Percentiles rank a stretch among this genome's conserved stretches.
These are phyloP conservation scores for Cryptomyrus ogoouensis DNA, from an alignment of 2,113 vertebrate species.

Conservation along the genomic window DNA sequence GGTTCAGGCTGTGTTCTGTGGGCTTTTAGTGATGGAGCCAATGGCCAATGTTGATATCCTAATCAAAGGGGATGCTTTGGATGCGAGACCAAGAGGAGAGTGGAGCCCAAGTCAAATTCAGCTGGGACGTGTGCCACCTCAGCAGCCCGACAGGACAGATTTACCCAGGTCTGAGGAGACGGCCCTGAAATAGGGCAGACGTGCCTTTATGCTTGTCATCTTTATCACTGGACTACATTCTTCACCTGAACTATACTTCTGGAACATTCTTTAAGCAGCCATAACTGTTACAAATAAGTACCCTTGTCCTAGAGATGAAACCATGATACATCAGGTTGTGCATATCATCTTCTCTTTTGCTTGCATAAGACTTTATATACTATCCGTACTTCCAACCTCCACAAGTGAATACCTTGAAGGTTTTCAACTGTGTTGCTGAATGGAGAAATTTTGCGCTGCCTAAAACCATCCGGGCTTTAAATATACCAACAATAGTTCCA, in stretches of 20 bases:
- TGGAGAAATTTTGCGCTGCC: not conserved
- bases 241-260: not conserved
- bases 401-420: not conserved
- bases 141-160: not conserved
- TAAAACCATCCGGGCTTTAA: not conserved
- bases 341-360: not conserved
- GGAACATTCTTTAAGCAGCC: not conserved
- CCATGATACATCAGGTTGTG: not conserved
- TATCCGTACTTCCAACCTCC: not conserved
- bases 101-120: constrained; percentile 33
- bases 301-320: not conserved
- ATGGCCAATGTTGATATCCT: constrained; percentile 32
- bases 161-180: not conserved
- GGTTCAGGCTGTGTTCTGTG: constrained; percentile 26
- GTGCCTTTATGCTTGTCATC: not conserved
- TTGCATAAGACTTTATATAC: not conserved
- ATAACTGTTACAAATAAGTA: not conserved
- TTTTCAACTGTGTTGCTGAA: not conserved
- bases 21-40: constrained; percentile 25
- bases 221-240: not conserved
- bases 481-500: not conserved
- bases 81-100: constrained; percentile 40
- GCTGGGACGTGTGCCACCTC: constrained; percentile 2
- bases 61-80: constrained; percentile 43
- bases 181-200: not conserved